Conservation (phyloP, 2,888 invertebrate genomes). For the Ceraclea dissimilis region DNA sequence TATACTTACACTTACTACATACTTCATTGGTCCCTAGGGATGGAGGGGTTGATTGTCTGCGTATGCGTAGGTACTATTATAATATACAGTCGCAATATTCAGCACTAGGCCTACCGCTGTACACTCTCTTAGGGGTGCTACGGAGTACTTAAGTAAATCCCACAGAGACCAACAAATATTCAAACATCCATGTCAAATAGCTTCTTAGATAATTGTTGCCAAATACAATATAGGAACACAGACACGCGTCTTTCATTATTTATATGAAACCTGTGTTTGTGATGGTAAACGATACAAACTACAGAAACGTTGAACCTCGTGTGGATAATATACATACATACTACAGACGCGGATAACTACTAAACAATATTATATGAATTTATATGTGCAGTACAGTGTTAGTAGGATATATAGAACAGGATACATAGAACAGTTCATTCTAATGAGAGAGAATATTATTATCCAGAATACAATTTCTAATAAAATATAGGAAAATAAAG, state of each 20-base stretch:
- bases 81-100: neutral
- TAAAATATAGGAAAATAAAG: too few relatives aligned
- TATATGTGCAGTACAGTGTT: too few relatives aligned
- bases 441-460: neutral
- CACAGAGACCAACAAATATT: conserved; percentile 5
- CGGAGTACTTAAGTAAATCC: conserved; percentile 13
- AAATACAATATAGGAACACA: conserved; percentile 2
- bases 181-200: conserved; percentile 11
- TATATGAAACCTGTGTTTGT: neutral
- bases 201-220: conserved; percentile 11
- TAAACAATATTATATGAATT: too few relatives aligned
- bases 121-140: neutral
- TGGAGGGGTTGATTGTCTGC: neutral
- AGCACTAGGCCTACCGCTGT: too few relatives aligned
- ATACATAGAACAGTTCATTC: too few relatives aligned
- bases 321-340: too few relatives aligned
- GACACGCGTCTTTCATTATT: neutral
- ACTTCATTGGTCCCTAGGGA: conserved; percentile 20
- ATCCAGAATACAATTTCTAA: neutral
- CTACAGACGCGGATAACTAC: too few relatives aligned
- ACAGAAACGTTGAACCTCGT: too few relatives aligned
- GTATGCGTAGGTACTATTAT: neutral
- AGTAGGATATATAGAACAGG: too few relatives aligned
- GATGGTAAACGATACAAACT: too few relatives aligned
- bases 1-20: conserved; percentile 6